These are phyloP conservation scores for Procavia capensis DNA, from an alignment of 2,113 vertebrate genomes.

Conservation along the genomic window DNA sequence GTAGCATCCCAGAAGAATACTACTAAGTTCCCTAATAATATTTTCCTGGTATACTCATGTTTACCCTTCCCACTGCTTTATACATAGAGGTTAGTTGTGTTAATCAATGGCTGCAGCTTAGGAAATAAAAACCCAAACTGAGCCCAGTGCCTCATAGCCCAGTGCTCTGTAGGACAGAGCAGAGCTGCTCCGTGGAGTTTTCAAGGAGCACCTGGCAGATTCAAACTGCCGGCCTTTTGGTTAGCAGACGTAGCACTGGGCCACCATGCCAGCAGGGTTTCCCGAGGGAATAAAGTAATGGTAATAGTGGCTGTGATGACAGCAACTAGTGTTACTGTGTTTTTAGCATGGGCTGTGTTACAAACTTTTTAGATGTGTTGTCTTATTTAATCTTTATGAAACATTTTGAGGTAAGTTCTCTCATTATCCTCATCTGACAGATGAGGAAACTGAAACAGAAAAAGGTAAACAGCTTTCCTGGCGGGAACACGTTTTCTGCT, in stretches of 20 bases:
- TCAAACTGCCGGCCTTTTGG: too few relatives aligned
- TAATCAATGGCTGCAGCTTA: neutral
- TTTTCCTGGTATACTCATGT: neutral
- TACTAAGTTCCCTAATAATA: neutral
- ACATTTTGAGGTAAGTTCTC: neutral
- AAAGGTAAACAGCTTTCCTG: neutral
- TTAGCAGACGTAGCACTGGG: too few relatives aligned
- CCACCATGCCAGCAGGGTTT: too few relatives aligned
- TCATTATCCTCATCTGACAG: neutral
- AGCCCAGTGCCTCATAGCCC: too few relatives aligned
- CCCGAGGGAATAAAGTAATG: too few relatives aligned
- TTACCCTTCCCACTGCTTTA: neutral
- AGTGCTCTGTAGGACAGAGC: too few relatives aligned
- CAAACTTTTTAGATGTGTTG: neutral
- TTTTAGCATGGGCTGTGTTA: too few relatives aligned
- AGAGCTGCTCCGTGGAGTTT: too few relatives aligned
- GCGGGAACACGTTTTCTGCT: neutral
- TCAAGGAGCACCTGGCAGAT: too few relatives aligned
- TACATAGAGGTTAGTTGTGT: neutral
- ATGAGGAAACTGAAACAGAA: neutral
- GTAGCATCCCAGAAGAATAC: neutral
- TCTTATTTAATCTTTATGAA: neutral
- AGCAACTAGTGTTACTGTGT: neutral
- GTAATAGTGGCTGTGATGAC: too few relatives aligned
- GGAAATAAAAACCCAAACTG: too few relatives aligned